phyloP scores from a whole-genome alignment of 2,113 vertebrate genomes.

The cattle (Bos taurus) region ARS-UCD2.0 NC_037334.1:66967501-66968000 shows the following conservation, averaged over 20 bases:
- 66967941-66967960: neutral
- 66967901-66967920: neutral
- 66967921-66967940: neutral
- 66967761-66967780: neutral
- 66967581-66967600: neutral
- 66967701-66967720: neutral
- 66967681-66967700: neutral
- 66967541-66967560: neutral
- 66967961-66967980: neutral
- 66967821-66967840: neutral
- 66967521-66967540: neutral
- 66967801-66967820: neutral
- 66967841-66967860: neutral
- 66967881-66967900: neutral
- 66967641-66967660: neutral
- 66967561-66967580: neutral
- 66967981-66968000: neutral
- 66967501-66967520: neutral
- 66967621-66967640: neutral
- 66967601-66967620: neutral
- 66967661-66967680: neutral
- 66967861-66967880: neutral
- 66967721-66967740: rapidly evolving
- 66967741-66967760: neutral
- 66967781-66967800: neutral